Evolutionary conservation across 1,140 invertebrate genomes (phyloP).

Genomic region (Camponotus vicinus): DNA sequence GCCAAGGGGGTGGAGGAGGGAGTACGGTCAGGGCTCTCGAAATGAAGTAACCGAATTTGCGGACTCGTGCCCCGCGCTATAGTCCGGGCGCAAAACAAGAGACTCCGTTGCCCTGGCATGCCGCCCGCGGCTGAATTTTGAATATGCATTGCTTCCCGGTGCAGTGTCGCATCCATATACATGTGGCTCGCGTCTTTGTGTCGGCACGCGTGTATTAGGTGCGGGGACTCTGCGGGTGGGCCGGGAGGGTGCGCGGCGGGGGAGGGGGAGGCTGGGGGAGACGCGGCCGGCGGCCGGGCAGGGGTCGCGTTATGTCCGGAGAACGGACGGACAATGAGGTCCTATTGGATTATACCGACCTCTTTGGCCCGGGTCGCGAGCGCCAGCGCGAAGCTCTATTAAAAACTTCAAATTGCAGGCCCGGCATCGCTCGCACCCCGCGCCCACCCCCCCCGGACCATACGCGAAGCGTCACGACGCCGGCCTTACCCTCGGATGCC

Average conservation of each 20-base stretch:
- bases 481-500: conserved; percentile 20
- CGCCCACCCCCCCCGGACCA: not conserved
- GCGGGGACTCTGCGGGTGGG: conserved; percentile 26
- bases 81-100: conserved; percentile 81
- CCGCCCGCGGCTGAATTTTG: conserved; percentile 85
- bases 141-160: conserved; percentile 85
- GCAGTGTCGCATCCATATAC: conserved; percentile 77
- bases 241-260: not conserved
- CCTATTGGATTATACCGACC: conserved; percentile 82
- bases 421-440: conserved; percentile 9
- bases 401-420: conserved; percentile 80
- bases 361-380: conserved; percentile 78
- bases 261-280: not conserved
- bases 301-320: conserved; percentile 70
- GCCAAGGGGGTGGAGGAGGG: conserved; percentile 50
- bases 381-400: conserved; percentile 81
- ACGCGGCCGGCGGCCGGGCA: not conserved
- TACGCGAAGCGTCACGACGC: conserved; percentile 10
- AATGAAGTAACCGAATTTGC: conserved; percentile 85
- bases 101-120: conserved; percentile 77
- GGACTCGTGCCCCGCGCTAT: conserved; percentile 81
- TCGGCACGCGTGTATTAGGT: conserved; percentile 64
- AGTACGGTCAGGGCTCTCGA: conserved; percentile 78
- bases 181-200: conserved; percentile 72
- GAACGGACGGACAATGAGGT: conserved; percentile 82